phyloP scores from a whole-genome alignment of 2,797 vertebrate species.

The Poeciliopsis paucimaculata region DNA sequence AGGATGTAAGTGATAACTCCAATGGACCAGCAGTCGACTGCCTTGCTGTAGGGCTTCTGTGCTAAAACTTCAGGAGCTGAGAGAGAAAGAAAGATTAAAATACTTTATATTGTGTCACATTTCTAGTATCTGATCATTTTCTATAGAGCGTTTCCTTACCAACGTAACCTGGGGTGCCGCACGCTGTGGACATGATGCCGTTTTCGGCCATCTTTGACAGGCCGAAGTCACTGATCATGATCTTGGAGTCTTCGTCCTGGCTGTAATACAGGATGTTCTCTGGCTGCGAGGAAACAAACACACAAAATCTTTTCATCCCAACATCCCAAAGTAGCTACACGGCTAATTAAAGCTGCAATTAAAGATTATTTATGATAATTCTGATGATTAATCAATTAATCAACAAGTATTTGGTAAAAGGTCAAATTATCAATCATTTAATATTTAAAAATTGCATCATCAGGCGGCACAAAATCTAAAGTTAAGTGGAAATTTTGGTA shows the following conservation, averaged over 20 bases:
- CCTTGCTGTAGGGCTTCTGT: slow-evolving; percentile 98
- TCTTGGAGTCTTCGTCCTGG: slow-evolving; percentile 91
- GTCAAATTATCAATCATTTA: no score
- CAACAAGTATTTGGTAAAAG: no score
- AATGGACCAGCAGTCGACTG: slow-evolving; percentile 99
- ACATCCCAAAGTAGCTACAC: background rate
- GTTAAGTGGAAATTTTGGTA: no score
- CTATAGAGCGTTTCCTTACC: slow-evolving; percentile 76
- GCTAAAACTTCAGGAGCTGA: slow-evolving; percentile 95
- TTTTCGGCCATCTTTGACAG: slow-evolving; percentile 95
- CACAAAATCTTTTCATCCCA: slow-evolving; percentile 23
- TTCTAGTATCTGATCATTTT: background rate
- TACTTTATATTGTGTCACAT: background rate
- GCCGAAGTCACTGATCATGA: slow-evolving; percentile 98
- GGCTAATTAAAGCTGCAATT: background rate
- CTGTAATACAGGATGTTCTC: slow-evolving; percentile 96
- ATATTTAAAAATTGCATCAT: no score
- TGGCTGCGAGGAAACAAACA: slow-evolving; percentile 79
- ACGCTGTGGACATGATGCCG: slow-evolving; percentile 95
- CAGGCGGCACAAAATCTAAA: no score
- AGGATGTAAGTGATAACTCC: slow-evolving; percentile 98
- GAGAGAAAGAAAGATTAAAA: background rate
- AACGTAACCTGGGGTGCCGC: slow-evolving; percentile 96
- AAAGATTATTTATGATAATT: no score
- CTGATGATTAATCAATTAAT: background rate